Percentiles rank a stretch among this genome's conserved stretches.
Evolutionary conservation across 2,888 invertebrate species (phyloP).

Genomic region (Synergus itoensis): DNA sequence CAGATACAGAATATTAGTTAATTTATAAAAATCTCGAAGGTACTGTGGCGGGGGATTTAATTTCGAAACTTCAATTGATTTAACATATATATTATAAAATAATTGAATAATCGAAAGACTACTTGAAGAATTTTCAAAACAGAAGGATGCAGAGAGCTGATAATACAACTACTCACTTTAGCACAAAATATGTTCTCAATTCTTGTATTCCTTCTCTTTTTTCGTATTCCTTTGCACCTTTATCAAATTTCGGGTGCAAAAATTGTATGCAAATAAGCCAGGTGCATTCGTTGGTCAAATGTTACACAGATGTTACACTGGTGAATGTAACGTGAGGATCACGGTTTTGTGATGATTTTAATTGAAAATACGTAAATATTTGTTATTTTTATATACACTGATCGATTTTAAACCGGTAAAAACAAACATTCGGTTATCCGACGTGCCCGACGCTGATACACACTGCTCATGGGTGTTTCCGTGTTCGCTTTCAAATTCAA

Average conservation of each 20-base stretch:
- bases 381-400: neutral
- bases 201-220: too few species aligned
- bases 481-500: neutral
- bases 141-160: neutral
- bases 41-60: neutral
- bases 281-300: neutral
- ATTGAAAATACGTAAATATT: neutral
- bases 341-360: neutral
- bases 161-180: neutral
- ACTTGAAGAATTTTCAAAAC: neutral
- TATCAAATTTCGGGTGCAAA: neutral
- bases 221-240: neutral
- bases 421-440: neutral
- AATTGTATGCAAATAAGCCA: neutral
- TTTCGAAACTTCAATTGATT: neutral
- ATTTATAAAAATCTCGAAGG: neutral
- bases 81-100: neutral
- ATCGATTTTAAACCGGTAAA: neutral
- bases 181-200: neutral
- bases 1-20: neutral
- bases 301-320: neutral
- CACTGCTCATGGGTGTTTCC: neutral
- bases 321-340: neutral
- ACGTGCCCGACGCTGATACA: neutral
- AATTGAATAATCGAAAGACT: neutral